Conservation (phyloP, 2,797 vertebrate genomes). For the Erpetoichthys calabaricus region DNA sequence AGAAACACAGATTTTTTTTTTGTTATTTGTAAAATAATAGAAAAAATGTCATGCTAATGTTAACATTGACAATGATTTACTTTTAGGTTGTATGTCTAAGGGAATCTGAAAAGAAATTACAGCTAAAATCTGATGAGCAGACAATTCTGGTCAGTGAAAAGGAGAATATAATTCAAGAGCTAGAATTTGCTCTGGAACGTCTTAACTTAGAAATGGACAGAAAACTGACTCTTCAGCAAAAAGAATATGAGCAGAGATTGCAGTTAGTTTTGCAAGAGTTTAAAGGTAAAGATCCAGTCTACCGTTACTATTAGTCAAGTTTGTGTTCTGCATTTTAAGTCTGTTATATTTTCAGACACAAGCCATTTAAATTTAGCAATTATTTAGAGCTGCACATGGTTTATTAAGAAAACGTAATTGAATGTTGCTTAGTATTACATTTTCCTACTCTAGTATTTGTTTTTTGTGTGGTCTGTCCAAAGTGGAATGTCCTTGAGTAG, state of each 20-base stretch:
- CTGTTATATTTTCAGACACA: too few species aligned
- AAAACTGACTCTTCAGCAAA: slow-evolving; percentile 58
- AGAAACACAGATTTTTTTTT: not conserved
- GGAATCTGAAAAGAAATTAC: slow-evolving; percentile 50
- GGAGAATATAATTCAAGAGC: slow-evolving; percentile 39
- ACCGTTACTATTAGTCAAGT: too few species aligned
- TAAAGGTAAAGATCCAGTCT: slow-evolving; percentile 42
- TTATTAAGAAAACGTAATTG: too few species aligned
- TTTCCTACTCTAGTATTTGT: too few species aligned
- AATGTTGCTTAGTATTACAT: too few species aligned
- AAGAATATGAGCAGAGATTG: slow-evolving; percentile 64
- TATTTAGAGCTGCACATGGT: too few species aligned
- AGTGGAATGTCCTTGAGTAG: too few species aligned
- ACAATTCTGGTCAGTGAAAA: slow-evolving; percentile 52
- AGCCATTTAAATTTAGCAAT: too few species aligned
- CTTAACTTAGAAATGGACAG: slow-evolving; percentile 60
- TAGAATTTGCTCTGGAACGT: slow-evolving; percentile 56
- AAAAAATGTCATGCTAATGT: not conserved
- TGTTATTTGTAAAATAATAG: not conserved
- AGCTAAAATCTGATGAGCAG: slow-evolving; percentile 57
- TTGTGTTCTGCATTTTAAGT: too few species aligned
- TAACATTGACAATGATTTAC: slow-evolving; percentile 2
- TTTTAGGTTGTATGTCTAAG: slow-evolving; percentile 64
- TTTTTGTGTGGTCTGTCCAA: too few species aligned
- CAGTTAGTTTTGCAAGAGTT: slow-evolving; percentile 59